Conservation (phyloP, 2,888 invertebrate genomes). For the Andrena praecox region DNA sequence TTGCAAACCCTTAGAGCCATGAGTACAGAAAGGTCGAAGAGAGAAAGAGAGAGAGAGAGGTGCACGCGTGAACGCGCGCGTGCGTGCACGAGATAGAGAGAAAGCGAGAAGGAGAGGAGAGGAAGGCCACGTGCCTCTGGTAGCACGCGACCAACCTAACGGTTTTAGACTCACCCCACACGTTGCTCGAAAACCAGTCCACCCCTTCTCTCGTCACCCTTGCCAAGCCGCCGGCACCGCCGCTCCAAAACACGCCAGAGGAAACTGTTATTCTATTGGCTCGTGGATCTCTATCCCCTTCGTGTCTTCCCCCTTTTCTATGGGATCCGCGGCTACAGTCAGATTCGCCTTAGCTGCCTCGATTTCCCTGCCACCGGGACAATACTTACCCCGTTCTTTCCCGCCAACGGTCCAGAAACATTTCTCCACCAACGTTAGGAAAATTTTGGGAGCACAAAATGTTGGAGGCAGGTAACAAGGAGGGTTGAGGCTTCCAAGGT, state of each 20-base stretch:
- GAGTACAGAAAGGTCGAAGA: conserved; percentile 1
- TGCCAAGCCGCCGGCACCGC: conserved; percentile 70
- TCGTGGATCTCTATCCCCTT: conserved; percentile 74
- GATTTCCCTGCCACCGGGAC: conserved; percentile 40
- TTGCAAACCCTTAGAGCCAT: neutral
- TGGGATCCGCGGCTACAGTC: conserved; percentile 65
- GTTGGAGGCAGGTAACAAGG: no score
- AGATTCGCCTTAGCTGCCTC: conserved; percentile 60
- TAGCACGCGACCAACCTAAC: conserved; percentile 84
- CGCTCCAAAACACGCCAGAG: conserved; percentile 78
- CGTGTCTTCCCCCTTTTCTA: conserved; percentile 67
- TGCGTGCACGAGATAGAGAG: conserved; percentile 63
- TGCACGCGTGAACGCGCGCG: conserved; percentile 62
- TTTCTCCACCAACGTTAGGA: neutral
- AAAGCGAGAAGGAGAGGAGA: conserved; percentile 48
- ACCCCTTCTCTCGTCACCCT: conserved; percentile 81
- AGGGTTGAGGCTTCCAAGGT: no score
- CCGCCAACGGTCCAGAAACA: conserved; percentile 2
- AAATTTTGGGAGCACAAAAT: no score
- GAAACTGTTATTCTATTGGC: conserved; percentile 83
- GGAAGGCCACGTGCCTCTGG: conserved; percentile 81
- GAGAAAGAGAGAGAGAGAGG: neutral
- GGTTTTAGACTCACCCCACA: conserved; percentile 83
- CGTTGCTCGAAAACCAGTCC: conserved; percentile 80
- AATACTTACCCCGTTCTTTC: conserved; percentile 59